These are phyloP conservation scores for Gracilinanus agilis DNA, from an alignment of 2,113 vertebrate genomes.

Conservation along the genomic window DNA sequence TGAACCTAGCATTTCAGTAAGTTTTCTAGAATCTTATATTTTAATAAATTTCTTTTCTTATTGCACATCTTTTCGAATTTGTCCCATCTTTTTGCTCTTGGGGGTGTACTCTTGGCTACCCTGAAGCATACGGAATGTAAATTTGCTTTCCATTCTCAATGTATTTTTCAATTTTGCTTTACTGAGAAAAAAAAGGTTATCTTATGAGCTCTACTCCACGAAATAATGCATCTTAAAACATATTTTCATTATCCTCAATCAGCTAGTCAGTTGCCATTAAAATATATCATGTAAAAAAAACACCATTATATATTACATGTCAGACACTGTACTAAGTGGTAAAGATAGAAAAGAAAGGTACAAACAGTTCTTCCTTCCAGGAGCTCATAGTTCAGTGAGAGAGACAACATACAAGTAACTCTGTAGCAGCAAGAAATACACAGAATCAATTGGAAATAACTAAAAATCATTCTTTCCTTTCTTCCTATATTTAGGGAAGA, in stretches of 20 bases:
- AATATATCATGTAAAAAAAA: too few relatives aligned
- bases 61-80: background rate
- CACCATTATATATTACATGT: background rate
- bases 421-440: background rate
- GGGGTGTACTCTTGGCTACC: background rate
- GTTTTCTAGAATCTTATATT: background rate
- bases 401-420: background rate
- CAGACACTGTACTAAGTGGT: background rate
- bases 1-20: background rate
- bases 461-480: background rate
- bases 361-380: background rate
- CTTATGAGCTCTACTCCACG: background rate
- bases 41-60: background rate
- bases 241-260: background rate
- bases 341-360: background rate
- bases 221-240: background rate
- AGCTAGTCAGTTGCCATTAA: background rate
- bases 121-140: background rate
- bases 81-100: background rate
- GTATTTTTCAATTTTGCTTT: background rate
- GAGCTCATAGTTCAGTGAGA: background rate
- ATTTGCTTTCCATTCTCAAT: background rate
- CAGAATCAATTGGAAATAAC: background rate
- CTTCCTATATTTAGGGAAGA: background rate
- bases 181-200: background rate